Evolutionary conservation across 2,797 vertebrate species (phyloP).

Genomic region (Enteromius viviparus): DNA sequence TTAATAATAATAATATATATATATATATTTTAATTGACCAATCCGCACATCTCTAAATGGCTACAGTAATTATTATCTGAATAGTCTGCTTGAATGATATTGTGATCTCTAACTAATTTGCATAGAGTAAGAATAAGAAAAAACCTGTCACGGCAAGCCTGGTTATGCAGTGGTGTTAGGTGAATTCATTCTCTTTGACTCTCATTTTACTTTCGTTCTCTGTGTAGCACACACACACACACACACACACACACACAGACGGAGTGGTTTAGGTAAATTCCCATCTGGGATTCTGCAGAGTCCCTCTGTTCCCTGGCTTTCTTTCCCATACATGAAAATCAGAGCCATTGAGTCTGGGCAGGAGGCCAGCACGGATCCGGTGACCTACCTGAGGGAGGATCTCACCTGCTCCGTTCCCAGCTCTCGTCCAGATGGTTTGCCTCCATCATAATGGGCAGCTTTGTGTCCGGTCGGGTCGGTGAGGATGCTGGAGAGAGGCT

Average conservation of each 20-base stretch:
- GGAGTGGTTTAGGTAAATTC: constrained; percentile 19
- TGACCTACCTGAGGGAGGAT: constrained; percentile 68
- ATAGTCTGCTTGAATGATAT: neutral
- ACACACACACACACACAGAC: constrained; percentile 19
- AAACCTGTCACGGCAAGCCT: neutral
- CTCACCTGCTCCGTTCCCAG: constrained; percentile 58
- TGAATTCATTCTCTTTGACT: neutral
- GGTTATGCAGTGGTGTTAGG: neutral
- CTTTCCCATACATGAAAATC: constrained; percentile 68
- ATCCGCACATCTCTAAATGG: neutral
- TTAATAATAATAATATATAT: neutral
- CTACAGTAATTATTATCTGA: too few species aligned
- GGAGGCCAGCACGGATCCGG: constrained; percentile 67
- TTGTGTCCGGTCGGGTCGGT: constrained; percentile 69
- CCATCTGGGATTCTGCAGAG: constrained; percentile 28
- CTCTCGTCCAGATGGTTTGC: constrained; percentile 68
- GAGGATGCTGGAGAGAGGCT: constrained; percentile 59
- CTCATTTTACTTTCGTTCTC: constrained; percentile 1
- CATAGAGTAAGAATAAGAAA: neutral
- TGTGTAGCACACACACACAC: constrained; percentile 1
- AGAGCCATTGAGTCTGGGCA: constrained; percentile 39
- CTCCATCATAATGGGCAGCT: constrained; percentile 72
- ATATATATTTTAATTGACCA: neutral
- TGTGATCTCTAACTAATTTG: neutral
- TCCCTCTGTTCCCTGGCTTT: constrained; percentile 18